phyloP scores from a whole-genome alignment of 2,888 invertebrate genomes.

The Cristatella mucedo region DNA sequence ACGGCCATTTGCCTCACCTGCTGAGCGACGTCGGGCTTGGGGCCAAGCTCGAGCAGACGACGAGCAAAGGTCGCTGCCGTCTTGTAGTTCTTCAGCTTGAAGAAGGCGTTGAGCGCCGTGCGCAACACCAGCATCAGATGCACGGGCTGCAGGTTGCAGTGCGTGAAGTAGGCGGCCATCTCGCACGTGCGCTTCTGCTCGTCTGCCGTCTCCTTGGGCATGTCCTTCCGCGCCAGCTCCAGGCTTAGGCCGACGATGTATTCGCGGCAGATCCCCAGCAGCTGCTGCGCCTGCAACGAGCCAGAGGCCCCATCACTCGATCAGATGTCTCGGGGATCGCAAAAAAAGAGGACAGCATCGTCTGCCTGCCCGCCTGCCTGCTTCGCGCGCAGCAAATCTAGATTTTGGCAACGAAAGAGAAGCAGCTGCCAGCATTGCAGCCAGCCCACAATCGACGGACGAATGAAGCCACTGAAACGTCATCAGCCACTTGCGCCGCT shows the following conservation, averaged over 20 bases:
- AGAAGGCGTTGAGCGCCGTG: constrained; percentile 90
- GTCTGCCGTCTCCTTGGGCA: constrained; percentile 66
- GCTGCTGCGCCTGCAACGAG: constrained; percentile 57
- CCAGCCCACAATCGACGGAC: too few relatives aligned
- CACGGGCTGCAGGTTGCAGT: constrained; percentile 85
- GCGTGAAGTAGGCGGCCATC: constrained; percentile 95
- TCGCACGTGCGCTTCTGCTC: constrained; percentile 87
- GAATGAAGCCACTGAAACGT: too few relatives aligned
- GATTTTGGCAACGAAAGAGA: too few relatives aligned
- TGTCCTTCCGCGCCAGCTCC: constrained; percentile 70
- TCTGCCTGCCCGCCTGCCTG: too few relatives aligned
- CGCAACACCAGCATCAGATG: constrained; percentile 83
- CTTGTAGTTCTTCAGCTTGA: constrained; percentile 86
- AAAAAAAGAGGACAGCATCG: too few relatives aligned
- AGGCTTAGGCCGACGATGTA: constrained; percentile 79
- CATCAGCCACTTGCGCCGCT: too few relatives aligned
- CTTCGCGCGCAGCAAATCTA: too few relatives aligned
- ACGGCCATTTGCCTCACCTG: constrained; percentile 32
- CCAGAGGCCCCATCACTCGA: too few relatives aligned
- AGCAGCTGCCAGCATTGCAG: too few relatives aligned
- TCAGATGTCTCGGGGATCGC: too few relatives aligned
- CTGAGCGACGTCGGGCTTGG: constrained; percentile 56
- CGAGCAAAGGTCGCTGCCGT: constrained; percentile 87
- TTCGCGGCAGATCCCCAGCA: constrained; percentile 77
- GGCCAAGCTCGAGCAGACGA: constrained; percentile 77